Percentiles rank a stretch among this genome's conserved stretches.
phyloP scores from a whole-genome alignment of 2,888 invertebrate genomes.

The Synanthedon myopaeformis region DNA sequence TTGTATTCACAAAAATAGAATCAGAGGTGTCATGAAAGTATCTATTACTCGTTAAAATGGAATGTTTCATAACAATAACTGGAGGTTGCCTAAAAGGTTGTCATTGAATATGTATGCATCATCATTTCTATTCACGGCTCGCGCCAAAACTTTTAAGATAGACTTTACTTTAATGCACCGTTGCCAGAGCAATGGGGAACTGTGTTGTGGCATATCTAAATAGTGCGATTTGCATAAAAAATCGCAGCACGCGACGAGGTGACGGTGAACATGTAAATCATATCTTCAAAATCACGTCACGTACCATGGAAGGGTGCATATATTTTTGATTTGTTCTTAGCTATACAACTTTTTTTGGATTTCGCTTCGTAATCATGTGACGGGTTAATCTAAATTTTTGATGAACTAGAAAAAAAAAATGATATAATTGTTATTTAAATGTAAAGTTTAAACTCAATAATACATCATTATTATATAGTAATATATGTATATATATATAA shows the following conservation, averaged over 20 bases:
- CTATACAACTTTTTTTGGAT: slow-evolving; percentile 42
- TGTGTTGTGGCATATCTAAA: slow-evolving; percentile 59
- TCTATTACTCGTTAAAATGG: too few species aligned
- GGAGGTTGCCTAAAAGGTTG: background rate
- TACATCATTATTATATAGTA: too few species aligned
- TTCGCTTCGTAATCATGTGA: slow-evolving; percentile 1
- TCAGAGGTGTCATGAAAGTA: too few species aligned
- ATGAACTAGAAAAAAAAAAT: too few species aligned
- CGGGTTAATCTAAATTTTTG: too few species aligned
- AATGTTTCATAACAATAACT: background rate
- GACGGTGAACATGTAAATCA: slow-evolving; percentile 55
- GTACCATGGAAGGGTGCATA: slow-evolving; percentile 65
- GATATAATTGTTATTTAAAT: too few species aligned
- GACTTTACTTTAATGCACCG: slow-evolving; percentile 31
- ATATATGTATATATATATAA: too few species aligned
- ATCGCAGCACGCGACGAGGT: slow-evolving; percentile 60
- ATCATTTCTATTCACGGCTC: slow-evolving; percentile 16
- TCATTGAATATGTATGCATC: background rate
- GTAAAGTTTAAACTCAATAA: too few species aligned
- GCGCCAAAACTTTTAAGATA: slow-evolving; percentile 31
- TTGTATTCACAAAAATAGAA: too few species aligned
- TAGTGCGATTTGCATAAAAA: slow-evolving; percentile 68
- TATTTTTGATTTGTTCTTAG: slow-evolving; percentile 68
- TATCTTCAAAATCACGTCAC: slow-evolving; percentile 53
- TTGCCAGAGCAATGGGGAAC: slow-evolving; percentile 34